A percentile compares a stretch with the other conserved stretches of the same genome.
Conservation (phyloP, 2,113 vertebrate genomes). For the Xenus cinereus region DNA sequence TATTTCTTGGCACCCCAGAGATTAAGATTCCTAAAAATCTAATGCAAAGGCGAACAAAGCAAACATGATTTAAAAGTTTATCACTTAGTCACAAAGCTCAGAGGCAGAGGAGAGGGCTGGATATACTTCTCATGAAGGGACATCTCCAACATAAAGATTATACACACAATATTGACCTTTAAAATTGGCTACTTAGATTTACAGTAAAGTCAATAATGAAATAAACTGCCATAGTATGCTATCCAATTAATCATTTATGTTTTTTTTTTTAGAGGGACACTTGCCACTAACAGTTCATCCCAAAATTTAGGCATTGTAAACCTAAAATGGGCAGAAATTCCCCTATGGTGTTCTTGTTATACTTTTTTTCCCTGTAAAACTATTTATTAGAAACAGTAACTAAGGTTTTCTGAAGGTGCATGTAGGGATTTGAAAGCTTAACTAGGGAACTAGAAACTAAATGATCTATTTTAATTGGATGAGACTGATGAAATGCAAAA, state of each 20-base stretch:
- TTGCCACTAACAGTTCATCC: not conserved
- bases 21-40: slow-evolving; percentile 39
- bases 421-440: slow-evolving; percentile 3
- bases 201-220: slow-evolving; percentile 38
- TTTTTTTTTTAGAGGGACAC: not conserved
- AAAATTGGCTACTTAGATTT: slow-evolving; percentile 15
- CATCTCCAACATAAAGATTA: slow-evolving; percentile 12
- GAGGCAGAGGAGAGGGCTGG: not conserved
- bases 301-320: not conserved
- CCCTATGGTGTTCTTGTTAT: not conserved
- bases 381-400: slow-evolving; percentile 17
- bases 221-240: not conserved
- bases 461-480: not conserved
- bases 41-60: slow-evolving; percentile 34
- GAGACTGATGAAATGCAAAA: not conserved
- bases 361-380: not conserved
- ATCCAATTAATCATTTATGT: not conserved
- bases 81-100: slow-evolving; percentile 5
- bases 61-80: slow-evolving; percentile 22
- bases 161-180: slow-evolving; percentile 23
- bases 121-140: not conserved
- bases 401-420: slow-evolving; percentile 17
- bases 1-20: slow-evolving; percentile 24
- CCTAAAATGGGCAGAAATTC: not conserved
- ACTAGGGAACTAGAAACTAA: not conserved